Conservation (phyloP, 2,888 invertebrate species). For the Drosophila diplacantha region DNA sequence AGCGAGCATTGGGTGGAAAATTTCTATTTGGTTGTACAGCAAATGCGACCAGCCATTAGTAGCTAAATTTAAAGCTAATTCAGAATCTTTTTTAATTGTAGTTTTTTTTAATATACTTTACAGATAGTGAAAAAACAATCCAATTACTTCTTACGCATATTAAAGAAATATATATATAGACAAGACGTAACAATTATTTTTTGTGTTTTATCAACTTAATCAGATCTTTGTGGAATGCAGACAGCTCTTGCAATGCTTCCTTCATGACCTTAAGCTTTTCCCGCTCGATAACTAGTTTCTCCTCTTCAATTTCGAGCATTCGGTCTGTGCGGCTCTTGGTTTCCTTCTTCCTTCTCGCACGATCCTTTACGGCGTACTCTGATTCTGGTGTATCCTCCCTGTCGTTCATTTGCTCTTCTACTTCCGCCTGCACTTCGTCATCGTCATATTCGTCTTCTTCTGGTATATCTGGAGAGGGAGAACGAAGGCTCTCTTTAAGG, state of each 20-base stretch:
- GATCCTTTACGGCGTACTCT: neutral
- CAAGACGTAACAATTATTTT: neutral
- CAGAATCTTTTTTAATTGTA: neutral
- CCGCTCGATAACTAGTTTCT: slow-evolving; percentile 48
- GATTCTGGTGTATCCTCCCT: neutral
- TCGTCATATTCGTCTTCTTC: slow-evolving; percentile 1
- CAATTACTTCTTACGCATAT: neutral
- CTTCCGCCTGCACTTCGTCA: neutral
- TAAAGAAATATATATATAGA: neutral
- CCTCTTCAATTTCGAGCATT: slow-evolving; percentile 50
- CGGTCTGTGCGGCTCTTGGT: neutral
- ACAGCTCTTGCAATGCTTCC: slow-evolving; percentile 30
- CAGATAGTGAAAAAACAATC: neutral
- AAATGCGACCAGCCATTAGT: too few relatives aligned
- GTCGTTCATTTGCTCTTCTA: slow-evolving; percentile 3
- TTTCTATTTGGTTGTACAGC: neutral
- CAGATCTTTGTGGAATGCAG: slow-evolving; percentile 13
- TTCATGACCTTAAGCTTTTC: slow-evolving; percentile 53
- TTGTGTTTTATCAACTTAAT: slow-evolving; percentile 2
- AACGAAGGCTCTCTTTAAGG: neutral
- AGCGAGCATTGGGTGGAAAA: neutral
- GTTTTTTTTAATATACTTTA: neutral
- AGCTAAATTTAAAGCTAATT: neutral
- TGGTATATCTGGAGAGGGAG: slow-evolving; percentile 1
- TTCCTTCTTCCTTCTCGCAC: neutral